These are phyloP conservation scores for Apoda limacodes DNA, from an alignment of 2,888 invertebrate genomes.

Conservation along the genomic window DNA sequence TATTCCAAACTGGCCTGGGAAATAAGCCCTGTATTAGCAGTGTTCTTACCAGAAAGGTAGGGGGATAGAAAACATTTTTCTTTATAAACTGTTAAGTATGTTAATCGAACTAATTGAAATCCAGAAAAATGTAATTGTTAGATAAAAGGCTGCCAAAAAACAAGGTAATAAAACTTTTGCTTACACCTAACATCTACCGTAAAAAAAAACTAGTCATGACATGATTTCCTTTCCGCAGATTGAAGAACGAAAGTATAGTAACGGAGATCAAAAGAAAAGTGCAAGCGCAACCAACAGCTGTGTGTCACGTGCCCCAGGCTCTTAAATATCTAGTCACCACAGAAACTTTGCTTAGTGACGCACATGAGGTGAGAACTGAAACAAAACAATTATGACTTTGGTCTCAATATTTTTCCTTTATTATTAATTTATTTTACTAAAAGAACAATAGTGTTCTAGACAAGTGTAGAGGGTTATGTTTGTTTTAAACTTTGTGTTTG, in stretches of 20 bases:
- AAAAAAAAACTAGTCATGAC: too few species aligned
- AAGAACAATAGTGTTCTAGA: background rate
- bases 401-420: background rate
- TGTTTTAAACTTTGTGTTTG: background rate
- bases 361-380: constrained; percentile 80
- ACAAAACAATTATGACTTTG: background rate
- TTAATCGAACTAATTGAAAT: too few species aligned
- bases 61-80: constrained; percentile 31
- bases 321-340: constrained; percentile 94
- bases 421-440: background rate
- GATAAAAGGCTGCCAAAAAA: background rate
- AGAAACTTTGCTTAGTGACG: constrained; percentile 89
- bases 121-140: too few species aligned
- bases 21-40: constrained; percentile 92
- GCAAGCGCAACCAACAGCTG: constrained; percentile 85
- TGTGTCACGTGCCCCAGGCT: constrained; percentile 93
- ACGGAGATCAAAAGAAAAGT: constrained; percentile 90
- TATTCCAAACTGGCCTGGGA: constrained; percentile 96
- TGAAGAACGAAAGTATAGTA: constrained; percentile 81
- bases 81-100: too few species aligned
- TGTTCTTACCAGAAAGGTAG: constrained; percentile 84
- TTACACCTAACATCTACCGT: too few species aligned
- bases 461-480: constrained; percentile 1
- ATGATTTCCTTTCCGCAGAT: constrained; percentile 58
- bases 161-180: background rate